These are phyloP conservation scores for Sphaerophoria rueppellii DNA, from an alignment of 2,888 invertebrate species.

Conservation along the genomic window DNA sequence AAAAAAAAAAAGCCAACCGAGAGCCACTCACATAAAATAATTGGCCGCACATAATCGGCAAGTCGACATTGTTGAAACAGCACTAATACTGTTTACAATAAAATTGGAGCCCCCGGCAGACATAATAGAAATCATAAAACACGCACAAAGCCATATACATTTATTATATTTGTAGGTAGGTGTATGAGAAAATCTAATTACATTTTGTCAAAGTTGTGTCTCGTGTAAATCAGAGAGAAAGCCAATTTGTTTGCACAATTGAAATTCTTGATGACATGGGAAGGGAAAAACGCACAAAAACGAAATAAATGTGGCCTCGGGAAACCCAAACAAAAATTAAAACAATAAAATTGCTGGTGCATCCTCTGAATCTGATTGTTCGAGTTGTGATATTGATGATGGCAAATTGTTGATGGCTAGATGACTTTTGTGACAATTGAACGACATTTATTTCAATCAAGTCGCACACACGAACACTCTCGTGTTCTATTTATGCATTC, in stretches of 20 bases:
- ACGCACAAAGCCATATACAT: not conserved
- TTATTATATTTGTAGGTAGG: not conserved
- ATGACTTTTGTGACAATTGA: conserved; percentile 60
- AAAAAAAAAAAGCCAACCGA: conserved; percentile 30
- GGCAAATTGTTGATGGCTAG: conserved; percentile 70
- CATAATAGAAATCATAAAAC: conserved; percentile 41
- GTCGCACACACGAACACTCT: conserved; percentile 43
- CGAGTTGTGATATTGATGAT: conserved; percentile 30
- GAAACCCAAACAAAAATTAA: not conserved
- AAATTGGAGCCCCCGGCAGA: conserved; percentile 12
- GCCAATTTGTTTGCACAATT: not conserved
- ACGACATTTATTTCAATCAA: conserved; percentile 66
- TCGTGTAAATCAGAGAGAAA: conserved; percentile 13
- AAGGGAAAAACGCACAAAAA: conserved; percentile 13
- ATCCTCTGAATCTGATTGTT: conserved; percentile 13
- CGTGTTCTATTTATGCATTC: conserved; percentile 34
- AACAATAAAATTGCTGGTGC: conserved; percentile 35
- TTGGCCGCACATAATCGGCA: conserved; percentile 20
- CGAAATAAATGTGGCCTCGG: conserved; percentile 12
- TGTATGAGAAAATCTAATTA: conserved; percentile 63
- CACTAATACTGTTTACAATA: conserved; percentile 13
- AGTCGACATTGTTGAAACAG: conserved; percentile 18
- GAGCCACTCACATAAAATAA: conserved; percentile 42
- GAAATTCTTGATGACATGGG: not conserved
- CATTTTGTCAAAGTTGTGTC: conserved; percentile 48